phyloP scores from a whole-genome alignment of 2,113 vertebrate genomes.

The Drymodes brunneopygia region DNA sequence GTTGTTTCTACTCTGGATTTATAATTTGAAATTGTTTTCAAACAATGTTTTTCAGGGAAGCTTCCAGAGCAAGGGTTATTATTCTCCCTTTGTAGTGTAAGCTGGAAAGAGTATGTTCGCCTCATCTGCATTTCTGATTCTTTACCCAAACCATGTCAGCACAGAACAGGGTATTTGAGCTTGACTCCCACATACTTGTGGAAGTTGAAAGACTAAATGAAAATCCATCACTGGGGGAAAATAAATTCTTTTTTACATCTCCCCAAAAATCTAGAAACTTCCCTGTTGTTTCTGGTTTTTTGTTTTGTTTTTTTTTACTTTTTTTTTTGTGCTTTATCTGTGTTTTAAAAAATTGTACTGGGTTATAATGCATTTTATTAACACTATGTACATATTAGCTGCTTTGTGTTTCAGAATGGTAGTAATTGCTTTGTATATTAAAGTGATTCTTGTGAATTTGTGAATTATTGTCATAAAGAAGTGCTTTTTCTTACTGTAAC shows the following conservation, averaged over 20 bases:
- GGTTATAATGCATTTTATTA: conserved; percentile 81
- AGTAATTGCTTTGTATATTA: conserved; percentile 84
- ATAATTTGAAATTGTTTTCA: conserved; percentile 58
- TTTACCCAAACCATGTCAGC: conserved; percentile 66
- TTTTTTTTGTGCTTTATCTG: conserved; percentile 71
- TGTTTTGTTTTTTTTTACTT: conserved; percentile 61
- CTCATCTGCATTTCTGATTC: conserved; percentile 47
- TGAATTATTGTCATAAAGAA: conserved; percentile 79
- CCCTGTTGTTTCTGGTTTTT: conserved; percentile 53
- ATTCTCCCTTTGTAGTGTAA: conserved; percentile 45
- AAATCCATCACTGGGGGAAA: conserved; percentile 39
- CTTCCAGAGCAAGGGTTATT: conserved; percentile 54
- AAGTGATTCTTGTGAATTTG: conserved; percentile 84
- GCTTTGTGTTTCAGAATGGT: conserved; percentile 81
- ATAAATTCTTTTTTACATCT: conserved; percentile 59
- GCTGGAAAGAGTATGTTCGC: conserved; percentile 51
- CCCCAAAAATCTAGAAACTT: conserved; percentile 58
- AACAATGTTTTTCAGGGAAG: conserved; percentile 68
- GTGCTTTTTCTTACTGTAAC: conserved; percentile 84
- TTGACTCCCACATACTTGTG: conserved; percentile 60
- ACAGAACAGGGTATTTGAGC: conserved; percentile 74
- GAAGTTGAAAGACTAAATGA: conserved; percentile 64
- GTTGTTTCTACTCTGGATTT: conserved; percentile 44
- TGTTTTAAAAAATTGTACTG: conserved; percentile 68
- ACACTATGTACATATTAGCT: conserved; percentile 83